Evolutionary conservation across 2,888 invertebrate genomes (phyloP).

Genomic region (Lomographa bimaculata): DNA sequence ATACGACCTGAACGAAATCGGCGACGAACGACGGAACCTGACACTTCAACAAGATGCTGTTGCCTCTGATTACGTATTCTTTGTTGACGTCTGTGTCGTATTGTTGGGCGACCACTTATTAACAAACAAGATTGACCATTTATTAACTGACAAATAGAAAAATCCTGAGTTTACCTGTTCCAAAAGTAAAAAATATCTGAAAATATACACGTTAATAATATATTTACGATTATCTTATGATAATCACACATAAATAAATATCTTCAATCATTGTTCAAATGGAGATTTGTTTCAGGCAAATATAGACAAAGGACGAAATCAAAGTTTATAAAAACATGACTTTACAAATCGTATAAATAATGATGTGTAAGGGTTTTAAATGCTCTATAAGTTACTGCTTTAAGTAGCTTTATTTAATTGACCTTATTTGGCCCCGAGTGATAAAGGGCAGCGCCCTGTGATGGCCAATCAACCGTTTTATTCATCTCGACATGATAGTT

Average conservation of each 20-base stretch:
- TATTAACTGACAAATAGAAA: neutral
- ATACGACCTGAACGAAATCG: constrained; percentile 92
- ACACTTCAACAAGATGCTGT: constrained; percentile 91
- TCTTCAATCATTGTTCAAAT: too few relatives aligned
- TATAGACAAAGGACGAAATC: too few relatives aligned
- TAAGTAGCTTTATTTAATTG: constrained; percentile 65
- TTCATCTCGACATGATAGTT: constrained; percentile 25
- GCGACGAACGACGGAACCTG: constrained; percentile 94
- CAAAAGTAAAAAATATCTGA: constrained; percentile 6
- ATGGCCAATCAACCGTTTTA: constrained; percentile 48
- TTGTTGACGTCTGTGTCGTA: constrained; percentile 94
- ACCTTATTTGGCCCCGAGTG: constrained; percentile 58
- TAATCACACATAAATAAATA: too few relatives aligned
- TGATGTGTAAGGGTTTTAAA: constrained; percentile 25
- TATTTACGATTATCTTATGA: too few relatives aligned
- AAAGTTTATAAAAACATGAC: too few relatives aligned
- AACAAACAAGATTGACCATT: constrained; percentile 27
- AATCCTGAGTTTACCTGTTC: neutral
- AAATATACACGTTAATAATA: constrained; percentile 6
- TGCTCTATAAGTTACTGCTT: constrained; percentile 31
- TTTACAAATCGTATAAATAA: too few relatives aligned
- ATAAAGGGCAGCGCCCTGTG: constrained; percentile 62
- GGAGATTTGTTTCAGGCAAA: too few relatives aligned
- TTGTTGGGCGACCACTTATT: constrained; percentile 89
- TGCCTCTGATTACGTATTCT: constrained; percentile 92